Base-by-base conservation (phyloP, 2,888 invertebrate species). In the Ophion ventricosus region DNA sequence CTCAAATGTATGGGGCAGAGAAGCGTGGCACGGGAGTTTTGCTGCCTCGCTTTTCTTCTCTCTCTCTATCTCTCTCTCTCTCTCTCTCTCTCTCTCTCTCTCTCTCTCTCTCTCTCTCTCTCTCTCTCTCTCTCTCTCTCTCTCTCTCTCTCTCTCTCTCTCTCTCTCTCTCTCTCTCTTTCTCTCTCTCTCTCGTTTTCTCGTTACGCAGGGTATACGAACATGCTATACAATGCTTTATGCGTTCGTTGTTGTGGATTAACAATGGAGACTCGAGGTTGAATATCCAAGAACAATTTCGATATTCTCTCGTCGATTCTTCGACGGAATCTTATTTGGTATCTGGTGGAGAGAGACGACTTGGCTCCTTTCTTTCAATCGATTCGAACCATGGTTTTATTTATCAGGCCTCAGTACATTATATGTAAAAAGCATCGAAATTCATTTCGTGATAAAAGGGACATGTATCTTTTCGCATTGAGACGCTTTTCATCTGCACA, bases 261-360 rank as follows among this genome's bases (percentile, higher is more conserved):
- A 56, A 79, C 72, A 72, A 79, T 79, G 79, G 70, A 72, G 29
- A 35, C 77, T 69, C 72, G 79, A 79, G 63, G 72, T 79, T 72
- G 56, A 72, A 79, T 72, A 79, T 79, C 70, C 63, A 78, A 63
- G 17, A 54, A 70, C 35, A 70, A 25, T 78, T 78, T 70, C 23
- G n/a, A 70, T 23, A 26, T 43, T 64, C 25, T 64, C 63, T 64
- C 63, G 57, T 70, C 23, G 26, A 11, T 78, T 14, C 49, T 20
- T 69, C 61, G 29, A 23, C n/a, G 23, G 40, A 40, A 40, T 40
- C 20, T 66, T 43, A 56, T 64, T 63, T 23, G 20, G 23, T 35
- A 35, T 64, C 35, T 35, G 26, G 25, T 10, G 43, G 17, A 56
- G 23, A 57, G n/a, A 54, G 57, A 14, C 57, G 40, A 57, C 29